Evolutionary conservation across 2,113 vertebrate genomes (phyloP), one percentile per base, ranked within the genome.

Genomic region (Hemibagrus wyckioides): DNA sequence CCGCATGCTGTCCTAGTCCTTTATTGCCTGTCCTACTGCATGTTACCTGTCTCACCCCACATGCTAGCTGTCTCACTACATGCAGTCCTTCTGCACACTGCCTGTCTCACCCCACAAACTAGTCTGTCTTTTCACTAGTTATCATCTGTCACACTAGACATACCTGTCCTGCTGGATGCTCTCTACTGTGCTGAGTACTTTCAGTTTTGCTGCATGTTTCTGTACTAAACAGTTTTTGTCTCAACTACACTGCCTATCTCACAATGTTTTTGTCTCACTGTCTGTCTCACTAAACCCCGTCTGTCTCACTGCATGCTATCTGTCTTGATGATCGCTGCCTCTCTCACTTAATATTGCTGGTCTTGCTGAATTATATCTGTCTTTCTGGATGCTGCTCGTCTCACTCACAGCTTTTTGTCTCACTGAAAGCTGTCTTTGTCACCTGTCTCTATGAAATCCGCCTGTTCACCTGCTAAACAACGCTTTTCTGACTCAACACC

Each of bases 381-480:
- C 61, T 30, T 67, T 13, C n/a, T 13, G 59, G n/a, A n/a, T 8
- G 13, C 25, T 54, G 48, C 69, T 36, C 19, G 52, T 80, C 77
- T 80, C 33, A 33, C 77, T 56, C 21, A 14, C 23, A 6, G 10
- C 33, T 39, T 56, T 59, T 59, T 25, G 79, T 81, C 79, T 57
- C 54, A 39, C 21, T 2, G 14, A 33, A 56, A 23, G 19, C 30
- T 56, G 54, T 9, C 56, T 44, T 61, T 61, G 23, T 82, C 36
- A 82, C 33, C 33, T 13, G 21, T 81, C 80, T 59, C 80, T 8
- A 2, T n/a, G 14, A 41, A 63, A 44, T 82, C 54, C 17, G 14
- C 77, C 19, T 44, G 39, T 63, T 82, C 39, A 82, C 80, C 39
- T n/a, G 36, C 54, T 30, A 65, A 83, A 63, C 39, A 65, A 65